Conservation (phyloP, 2,797 vertebrate species). For the Craterocephalus amniculus region DNA sequence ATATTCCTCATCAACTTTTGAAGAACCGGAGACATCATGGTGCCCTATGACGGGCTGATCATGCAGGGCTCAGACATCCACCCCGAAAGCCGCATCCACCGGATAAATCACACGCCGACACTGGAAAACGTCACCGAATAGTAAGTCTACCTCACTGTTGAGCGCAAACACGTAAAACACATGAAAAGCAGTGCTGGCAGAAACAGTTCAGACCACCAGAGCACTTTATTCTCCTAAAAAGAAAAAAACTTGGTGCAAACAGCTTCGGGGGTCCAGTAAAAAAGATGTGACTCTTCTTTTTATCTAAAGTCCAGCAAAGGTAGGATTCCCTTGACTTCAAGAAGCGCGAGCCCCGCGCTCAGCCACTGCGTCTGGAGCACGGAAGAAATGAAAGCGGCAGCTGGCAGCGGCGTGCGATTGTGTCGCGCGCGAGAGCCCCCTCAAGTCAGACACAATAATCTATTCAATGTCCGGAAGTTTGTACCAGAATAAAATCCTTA, state of each 20-base stretch:
- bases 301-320: constrained; percentile 40
- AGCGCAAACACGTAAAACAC: constrained; percentile 75
- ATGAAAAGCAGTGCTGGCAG: constrained; percentile 26
- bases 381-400: constrained; percentile 36
- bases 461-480: constrained; percentile 31
- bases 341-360: constrained; percentile 35
- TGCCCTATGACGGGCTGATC: constrained; percentile 69
- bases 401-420: constrained; percentile 50
- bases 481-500: constrained; percentile 45
- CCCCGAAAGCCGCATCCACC: constrained; percentile 68
- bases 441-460: neutral
- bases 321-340: constrained; percentile 7
- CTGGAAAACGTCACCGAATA: constrained; percentile 6
- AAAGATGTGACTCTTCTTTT: neutral
- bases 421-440: constrained; percentile 21
- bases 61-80: constrained; percentile 68
- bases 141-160: constrained; percentile 74
- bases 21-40: constrained; percentile 53
- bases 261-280: neutral
- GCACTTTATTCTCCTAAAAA: constrained; percentile 33
- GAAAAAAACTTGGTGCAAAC: constrained; percentile 4
- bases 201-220: constrained; percentile 5
- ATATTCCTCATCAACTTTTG: constrained; percentile 76
- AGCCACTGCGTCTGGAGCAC: constrained; percentile 32
- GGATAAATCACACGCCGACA: constrained; percentile 42